These are phyloP conservation scores for Meteorus cinctellus DNA, from an alignment of 2,888 invertebrate species.

Conservation along the genomic window DNA sequence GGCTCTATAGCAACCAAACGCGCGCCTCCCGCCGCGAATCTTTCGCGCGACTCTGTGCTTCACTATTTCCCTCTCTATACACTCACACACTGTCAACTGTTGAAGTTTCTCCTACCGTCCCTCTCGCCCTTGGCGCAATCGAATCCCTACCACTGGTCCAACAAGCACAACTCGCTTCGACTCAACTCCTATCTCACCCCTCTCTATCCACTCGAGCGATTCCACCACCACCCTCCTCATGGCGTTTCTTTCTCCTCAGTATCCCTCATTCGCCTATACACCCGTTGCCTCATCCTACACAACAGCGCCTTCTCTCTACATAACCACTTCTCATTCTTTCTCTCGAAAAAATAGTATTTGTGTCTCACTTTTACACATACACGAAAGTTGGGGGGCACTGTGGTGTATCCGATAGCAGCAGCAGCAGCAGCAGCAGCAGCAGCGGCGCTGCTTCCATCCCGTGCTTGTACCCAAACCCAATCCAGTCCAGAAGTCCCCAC, in stretches of 20 bases:
- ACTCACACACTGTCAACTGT: constrained; percentile 7
- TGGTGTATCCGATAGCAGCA: constrained; percentile 43
- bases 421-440: constrained; percentile 45
- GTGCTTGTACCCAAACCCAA: constrained; percentile 57
- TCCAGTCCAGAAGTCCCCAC: constrained; percentile 67
- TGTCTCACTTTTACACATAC: constrained; percentile 19
- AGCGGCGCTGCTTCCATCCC: constrained; percentile 44
- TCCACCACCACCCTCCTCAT: constrained; percentile 49
- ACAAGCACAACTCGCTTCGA: constrained; percentile 60
- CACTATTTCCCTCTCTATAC: constrained; percentile 36
- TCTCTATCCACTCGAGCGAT: constrained; percentile 37
- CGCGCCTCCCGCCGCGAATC: constrained; percentile 46
- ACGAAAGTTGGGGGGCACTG: neutral
- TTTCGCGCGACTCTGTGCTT: constrained; percentile 46
- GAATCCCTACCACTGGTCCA: constrained; percentile 56
- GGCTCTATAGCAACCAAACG: constrained; percentile 55
- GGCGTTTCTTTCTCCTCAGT: constrained; percentile 47
- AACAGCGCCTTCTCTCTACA: constrained; percentile 66
- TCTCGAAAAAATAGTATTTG: constrained; percentile 1
- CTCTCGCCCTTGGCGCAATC: constrained; percentile 47
- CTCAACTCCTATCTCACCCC: constrained; percentile 44
- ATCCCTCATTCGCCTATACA: constrained; percentile 52
- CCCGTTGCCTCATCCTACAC: constrained; percentile 53
- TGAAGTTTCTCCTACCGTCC: constrained; percentile 17
- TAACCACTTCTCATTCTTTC: constrained; percentile 64